Base-by-base conservation (phyloP, 2,113 vertebrate genomes). In the Oreotrochilus melanogaster region DNA sequence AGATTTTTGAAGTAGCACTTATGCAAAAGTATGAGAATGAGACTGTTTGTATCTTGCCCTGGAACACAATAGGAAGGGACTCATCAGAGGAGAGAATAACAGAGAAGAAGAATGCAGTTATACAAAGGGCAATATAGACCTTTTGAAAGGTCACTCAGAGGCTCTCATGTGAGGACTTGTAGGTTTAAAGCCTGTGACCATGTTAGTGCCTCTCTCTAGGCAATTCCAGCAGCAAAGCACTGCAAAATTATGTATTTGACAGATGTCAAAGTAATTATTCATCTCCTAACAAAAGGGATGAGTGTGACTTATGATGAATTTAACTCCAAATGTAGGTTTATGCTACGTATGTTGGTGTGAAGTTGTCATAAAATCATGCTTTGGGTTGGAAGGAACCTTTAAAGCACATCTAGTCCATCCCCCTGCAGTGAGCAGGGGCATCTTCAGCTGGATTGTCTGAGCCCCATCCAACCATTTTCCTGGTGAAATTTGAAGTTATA, bases 201-300 rank as follows among this genome's bases (percentile, higher is more conserved):
- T 54, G 30, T 71, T 86, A 33, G 25, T 88, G 43, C 64, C 18
- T n/a, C 13, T 87, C 53, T 84, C 50, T 25, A 71, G 72, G 23
- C 14, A 89, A 48, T 62, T 60, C 30, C 45, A 6, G 14, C 27
- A 69, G 54, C 45, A 51, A 78, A 69, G 28, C 45, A 60, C 27
- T 0, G 0, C 21, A 45, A 17, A 75, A 17, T 14, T 12, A 15
- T 14, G 1, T 61, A 19, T 9, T 3, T 25, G 16, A 33, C 47
- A 12, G 31, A 18, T 64, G 27, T 43, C 22, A 82, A 35, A 48
- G 14, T 86, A 24, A 14, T 58, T 71, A 14, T n/a, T 91, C 25
- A 35, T 92, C 91, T 66, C 53, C 53, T 86, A 62, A 24, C 6
- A 39, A 61, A 88, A 91, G 0, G 0, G 16, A 4, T 0, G 6